These are phyloP conservation scores for Aphaenogaster floridana DNA, from an alignment of 1,140 invertebrate genomes.

Conservation along the genomic window DNA sequence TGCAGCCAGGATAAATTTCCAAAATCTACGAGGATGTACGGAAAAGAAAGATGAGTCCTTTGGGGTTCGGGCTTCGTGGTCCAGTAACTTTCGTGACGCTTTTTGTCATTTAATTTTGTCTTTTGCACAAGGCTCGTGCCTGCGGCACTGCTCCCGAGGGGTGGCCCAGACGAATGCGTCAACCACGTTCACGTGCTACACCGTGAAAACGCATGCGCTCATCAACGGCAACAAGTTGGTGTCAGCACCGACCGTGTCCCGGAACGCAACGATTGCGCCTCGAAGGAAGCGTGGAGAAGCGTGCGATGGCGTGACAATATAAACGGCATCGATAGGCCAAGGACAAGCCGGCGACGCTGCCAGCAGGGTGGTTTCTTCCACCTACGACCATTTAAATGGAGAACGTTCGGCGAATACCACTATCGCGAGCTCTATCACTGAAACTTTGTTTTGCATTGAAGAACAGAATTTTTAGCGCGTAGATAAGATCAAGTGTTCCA, in stretches of 20 bases:
- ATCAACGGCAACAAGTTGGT: slow-evolving; percentile 77
- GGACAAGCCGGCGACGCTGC: slow-evolving; percentile 57
- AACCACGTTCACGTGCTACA: slow-evolving; percentile 64
- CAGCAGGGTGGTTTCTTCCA: neutral
- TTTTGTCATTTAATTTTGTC: neutral
- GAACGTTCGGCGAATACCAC: neutral
- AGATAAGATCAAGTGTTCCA: neutral
- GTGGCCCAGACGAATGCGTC: slow-evolving; percentile 60
- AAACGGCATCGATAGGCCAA: slow-evolving; percentile 73
- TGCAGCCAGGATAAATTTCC: neutral
- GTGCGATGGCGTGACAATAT: slow-evolving; percentile 63
- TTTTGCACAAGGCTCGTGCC: neutral
- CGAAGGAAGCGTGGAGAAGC: slow-evolving; percentile 2
- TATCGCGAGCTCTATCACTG: neutral
- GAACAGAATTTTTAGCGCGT: neutral
- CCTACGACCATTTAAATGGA: neutral
- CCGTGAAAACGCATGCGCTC: slow-evolving; percentile 73
- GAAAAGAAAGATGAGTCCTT: neutral
- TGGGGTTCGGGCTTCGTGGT: neutral
- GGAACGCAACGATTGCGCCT: slow-evolving; percentile 9
- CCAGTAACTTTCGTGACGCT: neutral
- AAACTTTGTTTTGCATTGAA: neutral
- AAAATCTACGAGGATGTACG: neutral
- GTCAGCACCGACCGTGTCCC: slow-evolving; percentile 67
- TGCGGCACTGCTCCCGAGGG: slow-evolving; percentile 43